Evolutionary conservation across 1,140 invertebrate species (phyloP).

Genomic region (Leptinotarsa undecemlineata): DNA sequence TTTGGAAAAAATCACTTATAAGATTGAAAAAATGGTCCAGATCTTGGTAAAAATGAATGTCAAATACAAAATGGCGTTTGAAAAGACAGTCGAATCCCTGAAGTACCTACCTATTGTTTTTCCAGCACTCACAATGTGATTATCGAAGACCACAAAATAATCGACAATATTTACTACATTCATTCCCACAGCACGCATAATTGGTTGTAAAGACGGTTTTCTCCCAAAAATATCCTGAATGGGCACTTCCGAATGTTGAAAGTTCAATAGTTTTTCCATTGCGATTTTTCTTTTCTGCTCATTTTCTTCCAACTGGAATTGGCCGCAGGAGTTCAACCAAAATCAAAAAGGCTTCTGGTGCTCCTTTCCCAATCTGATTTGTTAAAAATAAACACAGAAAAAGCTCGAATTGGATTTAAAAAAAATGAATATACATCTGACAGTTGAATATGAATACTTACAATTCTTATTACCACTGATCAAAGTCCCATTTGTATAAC

Average conservation of each 20-base stretch:
- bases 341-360: not conserved
- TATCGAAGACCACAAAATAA: too few species aligned
- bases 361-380: not conserved
- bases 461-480: not conserved
- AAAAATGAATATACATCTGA: not conserved
- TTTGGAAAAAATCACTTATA: too few species aligned
- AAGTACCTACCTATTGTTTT: too few species aligned
- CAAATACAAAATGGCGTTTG: not conserved
- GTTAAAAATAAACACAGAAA: not conserved
- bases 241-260: not conserved
- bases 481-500: not conserved
- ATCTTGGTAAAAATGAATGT: not conserved
- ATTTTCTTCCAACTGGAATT: not conserved
- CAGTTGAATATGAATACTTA: not conserved
- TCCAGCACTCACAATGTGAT: too few species aligned
- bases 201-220: not conserved
- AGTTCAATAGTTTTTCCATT: not conserved
- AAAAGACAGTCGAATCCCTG: not conserved
- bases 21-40: too few species aligned
- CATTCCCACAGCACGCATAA: not conserved
- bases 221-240: not conserved
- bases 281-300: not conserved
- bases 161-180: too few species aligned
- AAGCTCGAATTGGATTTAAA: not conserved
- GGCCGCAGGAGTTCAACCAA: not conserved